Evolutionary conservation across 2,888 invertebrate species (phyloP).

Genomic region (Dermolepida albohirtum): DNA sequence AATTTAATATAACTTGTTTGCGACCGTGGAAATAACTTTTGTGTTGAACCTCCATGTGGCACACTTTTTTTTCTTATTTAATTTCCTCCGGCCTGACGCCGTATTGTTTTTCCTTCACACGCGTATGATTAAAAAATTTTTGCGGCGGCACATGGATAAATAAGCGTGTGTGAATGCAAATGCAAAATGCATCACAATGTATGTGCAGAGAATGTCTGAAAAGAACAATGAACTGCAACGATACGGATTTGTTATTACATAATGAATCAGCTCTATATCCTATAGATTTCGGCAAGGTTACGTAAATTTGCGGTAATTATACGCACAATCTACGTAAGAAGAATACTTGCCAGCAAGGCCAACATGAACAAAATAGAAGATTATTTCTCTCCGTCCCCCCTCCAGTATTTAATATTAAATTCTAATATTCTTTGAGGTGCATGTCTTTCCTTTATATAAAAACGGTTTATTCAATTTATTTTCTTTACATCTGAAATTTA

Average conservation of each 20-base stretch:
- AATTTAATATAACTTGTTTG: too few species aligned
- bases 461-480: too few species aligned
- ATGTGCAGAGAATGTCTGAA: constrained; percentile 9
- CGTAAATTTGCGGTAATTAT: neutral
- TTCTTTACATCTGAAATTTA: too few species aligned
- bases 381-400: too few species aligned
- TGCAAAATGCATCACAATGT: constrained; percentile 13
- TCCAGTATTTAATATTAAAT: too few species aligned
- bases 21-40: too few species aligned
- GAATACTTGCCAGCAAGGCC: too few species aligned
- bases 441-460: too few species aligned
- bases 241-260: constrained; percentile 15
- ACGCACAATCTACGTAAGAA: too few species aligned
- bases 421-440: too few species aligned
- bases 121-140: neutral
- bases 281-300: constrained; percentile 15
- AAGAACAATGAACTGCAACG: constrained; percentile 30
- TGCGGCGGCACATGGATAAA: neutral
- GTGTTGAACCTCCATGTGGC: too few species aligned
- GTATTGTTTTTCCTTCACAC: constrained; percentile 6
- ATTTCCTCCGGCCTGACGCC: neutral
- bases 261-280: constrained; percentile 33
- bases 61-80: neutral
- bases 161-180: constrained; percentile 7
- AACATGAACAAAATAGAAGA: too few species aligned